Evolutionary conservation across 1,140 invertebrate species (phyloP).

Genomic region (Asobara japonica): DNA sequence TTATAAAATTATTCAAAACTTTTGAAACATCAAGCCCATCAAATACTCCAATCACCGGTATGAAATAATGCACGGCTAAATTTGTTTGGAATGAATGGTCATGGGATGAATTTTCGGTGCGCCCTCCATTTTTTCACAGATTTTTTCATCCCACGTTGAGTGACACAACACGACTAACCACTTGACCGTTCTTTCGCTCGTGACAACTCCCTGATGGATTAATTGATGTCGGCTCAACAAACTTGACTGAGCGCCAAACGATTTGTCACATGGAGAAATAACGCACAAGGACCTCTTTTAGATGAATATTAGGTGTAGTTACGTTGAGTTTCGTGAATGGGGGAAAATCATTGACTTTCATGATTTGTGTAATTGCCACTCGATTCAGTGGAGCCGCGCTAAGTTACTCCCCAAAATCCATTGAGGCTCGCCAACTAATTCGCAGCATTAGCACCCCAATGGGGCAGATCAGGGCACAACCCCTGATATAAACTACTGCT

Average conservation of each 20-base stretch:
- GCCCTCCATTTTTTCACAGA: constrained; percentile 56
- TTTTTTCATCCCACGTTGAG: constrained; percentile 57
- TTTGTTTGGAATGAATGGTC: too few species aligned
- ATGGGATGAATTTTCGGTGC: too few species aligned
- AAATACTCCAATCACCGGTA: too few species aligned
- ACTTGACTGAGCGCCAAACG: too few species aligned
- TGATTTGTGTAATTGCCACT: background rate
- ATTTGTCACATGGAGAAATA: too few species aligned
- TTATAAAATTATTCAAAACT: too few species aligned
- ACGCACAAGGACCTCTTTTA: too few species aligned
- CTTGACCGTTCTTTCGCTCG: constrained; percentile 60
- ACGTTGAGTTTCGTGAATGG: too few species aligned
- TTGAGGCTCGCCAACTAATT: constrained; percentile 54
- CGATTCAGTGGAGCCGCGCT: background rate
- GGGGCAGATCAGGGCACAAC: constrained; percentile 46
- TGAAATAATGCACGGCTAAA: too few species aligned
- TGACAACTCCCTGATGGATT: constrained; percentile 62
- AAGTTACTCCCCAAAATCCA: background rate
- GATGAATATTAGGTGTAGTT: too few species aligned
- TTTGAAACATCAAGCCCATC: too few species aligned
- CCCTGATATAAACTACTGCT: constrained; percentile 50
- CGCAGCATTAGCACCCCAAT: constrained; percentile 62
- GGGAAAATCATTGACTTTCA: too few species aligned
- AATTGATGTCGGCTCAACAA: constrained; percentile 47
- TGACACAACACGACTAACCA: constrained; percentile 67